Conservation (phyloP, 2,797 vertebrate species). For the Perdix hodgsoniae region DNA sequence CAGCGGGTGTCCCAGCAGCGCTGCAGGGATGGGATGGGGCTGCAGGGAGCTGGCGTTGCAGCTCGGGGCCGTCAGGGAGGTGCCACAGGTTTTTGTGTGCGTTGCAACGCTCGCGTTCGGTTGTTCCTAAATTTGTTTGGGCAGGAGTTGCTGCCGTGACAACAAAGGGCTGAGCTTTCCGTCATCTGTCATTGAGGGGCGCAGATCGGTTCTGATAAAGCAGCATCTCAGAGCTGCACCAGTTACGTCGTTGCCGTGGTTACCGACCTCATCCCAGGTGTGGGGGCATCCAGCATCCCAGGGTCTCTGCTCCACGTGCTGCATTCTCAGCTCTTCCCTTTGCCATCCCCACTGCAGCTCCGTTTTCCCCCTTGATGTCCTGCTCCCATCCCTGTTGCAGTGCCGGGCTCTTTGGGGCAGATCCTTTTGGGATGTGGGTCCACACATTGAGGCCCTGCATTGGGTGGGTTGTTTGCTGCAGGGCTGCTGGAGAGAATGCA, state of each 20-base stretch:
- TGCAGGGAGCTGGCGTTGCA: background rate
- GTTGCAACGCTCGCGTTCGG: no score
- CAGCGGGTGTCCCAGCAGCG: background rate
- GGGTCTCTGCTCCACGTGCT: rapidly evolving
- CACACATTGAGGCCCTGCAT: rapidly evolving
- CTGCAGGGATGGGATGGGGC: background rate
- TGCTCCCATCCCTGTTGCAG: background rate
- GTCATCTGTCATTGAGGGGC: background rate
- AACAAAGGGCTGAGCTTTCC: background rate
- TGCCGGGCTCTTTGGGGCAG: background rate
- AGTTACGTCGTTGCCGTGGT: background rate
- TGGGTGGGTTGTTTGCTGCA: rapidly evolving
- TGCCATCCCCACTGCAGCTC: background rate
- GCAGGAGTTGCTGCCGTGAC: background rate
- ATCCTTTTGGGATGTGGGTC: background rate
- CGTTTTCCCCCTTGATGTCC: background rate
- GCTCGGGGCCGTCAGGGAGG: no score
- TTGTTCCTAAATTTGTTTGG: background rate
- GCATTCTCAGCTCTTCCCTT: background rate
- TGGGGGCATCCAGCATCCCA: rapidly evolving
- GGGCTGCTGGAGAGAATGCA: no score
- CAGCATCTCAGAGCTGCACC: background rate
- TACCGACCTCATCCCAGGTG: background rate
- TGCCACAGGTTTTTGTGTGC: no score
- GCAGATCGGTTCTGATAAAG: background rate